Evolutionary conservation across 2,113 vertebrate genomes (phyloP).

Genomic region (Ceratotherium simum): DNA sequence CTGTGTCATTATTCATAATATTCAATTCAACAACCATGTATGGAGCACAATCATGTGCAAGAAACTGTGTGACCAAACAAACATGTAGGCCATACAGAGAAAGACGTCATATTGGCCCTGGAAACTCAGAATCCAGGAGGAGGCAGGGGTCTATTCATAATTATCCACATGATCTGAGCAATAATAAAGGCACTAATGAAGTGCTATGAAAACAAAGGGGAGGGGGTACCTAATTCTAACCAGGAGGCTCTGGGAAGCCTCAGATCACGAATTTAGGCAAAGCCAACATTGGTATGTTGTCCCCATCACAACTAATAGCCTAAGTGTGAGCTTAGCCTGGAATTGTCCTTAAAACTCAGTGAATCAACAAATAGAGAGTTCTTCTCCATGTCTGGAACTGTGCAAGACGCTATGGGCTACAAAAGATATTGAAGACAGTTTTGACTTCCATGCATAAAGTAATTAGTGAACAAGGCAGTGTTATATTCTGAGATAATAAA

Average conservation of each 20-base stretch:
- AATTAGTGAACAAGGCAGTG: slow-evolving; percentile 35
- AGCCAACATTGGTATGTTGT: neutral
- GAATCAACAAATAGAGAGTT: neutral
- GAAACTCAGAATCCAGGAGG: slow-evolving; percentile 22
- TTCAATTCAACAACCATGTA: neutral
- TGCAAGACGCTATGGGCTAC: neutral
- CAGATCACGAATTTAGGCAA: neutral
- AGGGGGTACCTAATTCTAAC: neutral
- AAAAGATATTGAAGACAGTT: slow-evolving; percentile 33
- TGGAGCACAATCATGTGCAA: neutral
- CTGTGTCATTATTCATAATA: neutral
- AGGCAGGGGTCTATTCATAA: neutral
- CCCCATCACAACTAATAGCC: neutral
- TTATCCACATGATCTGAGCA: neutral
- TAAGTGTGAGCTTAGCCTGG: neutral
- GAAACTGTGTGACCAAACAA: neutral
- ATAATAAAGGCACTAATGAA: neutral
- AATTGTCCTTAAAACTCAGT: neutral
- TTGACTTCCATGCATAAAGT: slow-evolving; percentile 32
- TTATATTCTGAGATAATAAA: slow-evolving; percentile 26
- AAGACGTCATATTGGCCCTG: neutral
- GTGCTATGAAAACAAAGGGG: neutral
- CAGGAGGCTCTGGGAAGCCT: neutral
- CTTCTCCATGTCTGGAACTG: neutral
- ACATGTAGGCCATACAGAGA: neutral